A percentile compares a stretch with the other conserved stretches of the same genome.
These are phyloP conservation scores for Petrophora chlorosata DNA, from an alignment of 2,888 invertebrate genomes.

Conservation along the genomic window DNA sequence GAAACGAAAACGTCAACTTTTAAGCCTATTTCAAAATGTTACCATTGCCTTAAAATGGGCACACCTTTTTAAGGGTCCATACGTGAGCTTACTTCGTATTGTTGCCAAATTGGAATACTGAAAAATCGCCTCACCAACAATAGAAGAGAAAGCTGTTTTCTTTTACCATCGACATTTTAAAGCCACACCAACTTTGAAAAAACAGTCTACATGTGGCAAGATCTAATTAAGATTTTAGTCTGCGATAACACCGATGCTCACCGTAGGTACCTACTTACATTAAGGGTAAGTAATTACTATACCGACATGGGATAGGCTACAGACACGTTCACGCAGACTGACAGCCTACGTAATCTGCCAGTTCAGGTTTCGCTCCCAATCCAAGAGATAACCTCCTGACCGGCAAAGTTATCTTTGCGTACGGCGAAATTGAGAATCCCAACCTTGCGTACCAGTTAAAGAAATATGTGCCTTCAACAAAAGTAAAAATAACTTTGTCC, in stretches of 20 bases:
- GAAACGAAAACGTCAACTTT: slow-evolving; percentile 2
- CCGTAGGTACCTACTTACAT: slow-evolving; percentile 22
- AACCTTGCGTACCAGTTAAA: background rate
- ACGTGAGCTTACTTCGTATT: slow-evolving; percentile 9
- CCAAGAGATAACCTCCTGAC: slow-evolving; percentile 23
- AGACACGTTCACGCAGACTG: slow-evolving; percentile 26
- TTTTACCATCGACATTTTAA: background rate
- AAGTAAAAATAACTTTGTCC: slow-evolving; percentile 15
- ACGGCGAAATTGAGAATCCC: slow-evolving; percentile 3
- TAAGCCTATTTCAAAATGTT: slow-evolving; percentile 1
- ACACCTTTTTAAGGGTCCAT: slow-evolving; percentile 9
- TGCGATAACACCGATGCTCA: slow-evolving; percentile 17
- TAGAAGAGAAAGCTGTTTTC: background rate
- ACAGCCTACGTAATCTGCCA: slow-evolving; percentile 23
- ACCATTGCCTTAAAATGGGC: slow-evolving; percentile 4
- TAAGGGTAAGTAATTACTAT: slow-evolving; percentile 31
- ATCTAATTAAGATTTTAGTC: slow-evolving; percentile 29
- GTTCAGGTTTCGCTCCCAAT: slow-evolving; percentile 15
- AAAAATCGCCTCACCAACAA: background rate
- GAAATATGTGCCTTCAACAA: background rate
- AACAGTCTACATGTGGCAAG: slow-evolving; percentile 9
- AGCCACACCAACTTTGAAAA: background rate
- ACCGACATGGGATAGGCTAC: slow-evolving; percentile 19
- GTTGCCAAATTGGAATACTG: slow-evolving; percentile 4
- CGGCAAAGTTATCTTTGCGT: slow-evolving; percentile 11